Percentiles rank a stretch among this genome's conserved stretches.
phyloP scores from a whole-genome alignment of 2,797 vertebrate genomes.

The Ficedula albicollis region DNA sequence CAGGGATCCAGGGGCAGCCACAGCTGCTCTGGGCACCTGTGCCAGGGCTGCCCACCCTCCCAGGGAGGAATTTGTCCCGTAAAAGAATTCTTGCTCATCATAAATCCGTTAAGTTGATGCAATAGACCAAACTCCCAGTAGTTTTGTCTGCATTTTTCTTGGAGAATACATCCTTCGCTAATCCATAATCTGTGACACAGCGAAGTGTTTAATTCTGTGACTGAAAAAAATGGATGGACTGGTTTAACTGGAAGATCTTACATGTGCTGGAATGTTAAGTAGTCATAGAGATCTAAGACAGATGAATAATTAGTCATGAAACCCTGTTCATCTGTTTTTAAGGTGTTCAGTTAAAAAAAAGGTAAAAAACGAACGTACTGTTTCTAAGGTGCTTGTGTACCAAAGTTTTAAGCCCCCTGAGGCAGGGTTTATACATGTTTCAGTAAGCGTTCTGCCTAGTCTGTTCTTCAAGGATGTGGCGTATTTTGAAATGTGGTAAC shows the following conservation, averaged over 20 bases:
- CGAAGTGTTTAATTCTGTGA: neutral
- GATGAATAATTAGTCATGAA: neutral
- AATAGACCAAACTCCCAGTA: neutral
- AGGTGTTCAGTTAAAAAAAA: neutral
- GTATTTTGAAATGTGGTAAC: neutral
- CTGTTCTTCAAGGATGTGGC: neutral
- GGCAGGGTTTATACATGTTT: neutral
- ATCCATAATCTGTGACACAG: neutral
- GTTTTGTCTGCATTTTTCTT: neutral
- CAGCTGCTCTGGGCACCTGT: neutral
- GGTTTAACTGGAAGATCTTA: neutral
- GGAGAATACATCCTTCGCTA: neutral
- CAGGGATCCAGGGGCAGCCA: neutral
- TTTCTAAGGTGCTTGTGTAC: neutral
- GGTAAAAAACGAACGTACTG: neutral
- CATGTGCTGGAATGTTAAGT: neutral
- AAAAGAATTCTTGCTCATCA: neutral
- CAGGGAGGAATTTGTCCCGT: rapidly evolving
- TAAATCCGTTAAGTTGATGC: neutral
- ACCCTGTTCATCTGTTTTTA: neutral
- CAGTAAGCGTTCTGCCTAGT: neutral
- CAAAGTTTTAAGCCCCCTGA: neutral
- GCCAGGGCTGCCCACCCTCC: neutral
- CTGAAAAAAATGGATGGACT: neutral
- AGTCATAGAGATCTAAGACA: neutral